Evolutionary conservation across 2,797 vertebrate genomes (phyloP).

Genomic region (Helostoma temminkii): DNA sequence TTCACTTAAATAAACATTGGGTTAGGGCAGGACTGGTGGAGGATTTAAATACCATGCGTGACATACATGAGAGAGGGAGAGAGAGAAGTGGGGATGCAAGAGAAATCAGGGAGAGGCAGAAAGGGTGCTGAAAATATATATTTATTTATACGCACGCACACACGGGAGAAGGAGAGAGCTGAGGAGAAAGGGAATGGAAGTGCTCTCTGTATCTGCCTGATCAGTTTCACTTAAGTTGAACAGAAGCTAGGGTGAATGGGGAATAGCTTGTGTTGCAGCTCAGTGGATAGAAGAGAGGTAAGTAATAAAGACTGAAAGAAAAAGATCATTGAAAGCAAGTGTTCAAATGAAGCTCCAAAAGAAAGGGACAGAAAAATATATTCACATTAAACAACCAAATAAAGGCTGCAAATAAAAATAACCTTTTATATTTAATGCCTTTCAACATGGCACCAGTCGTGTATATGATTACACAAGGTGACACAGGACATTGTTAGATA

Average conservation of each 20-base stretch:
- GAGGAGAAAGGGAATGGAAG: conserved; percentile 33
- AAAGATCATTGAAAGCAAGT: too few relatives aligned
- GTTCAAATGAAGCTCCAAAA: too few relatives aligned
- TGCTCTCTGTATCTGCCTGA: conserved; percentile 66
- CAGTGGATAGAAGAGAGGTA: conserved; percentile 3
- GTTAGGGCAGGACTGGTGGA: conserved; percentile 52
- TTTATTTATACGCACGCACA: too few relatives aligned
- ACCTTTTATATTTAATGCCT: too few relatives aligned
- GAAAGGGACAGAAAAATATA: too few relatives aligned
- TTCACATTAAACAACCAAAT: not conserved
- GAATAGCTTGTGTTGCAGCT: conserved; percentile 28
- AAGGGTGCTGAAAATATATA: conserved; percentile 27
- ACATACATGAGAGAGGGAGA: conserved; percentile 25
- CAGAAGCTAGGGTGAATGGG: conserved; percentile 32
- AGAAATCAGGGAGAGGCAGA: conserved; percentile 31
- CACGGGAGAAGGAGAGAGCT: conserved; percentile 22
- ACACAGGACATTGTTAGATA: too few relatives aligned
- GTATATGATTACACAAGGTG: too few relatives aligned
- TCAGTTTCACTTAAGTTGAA: conserved; percentile 72
- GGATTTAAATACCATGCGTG: conserved; percentile 65
- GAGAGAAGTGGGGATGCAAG: conserved; percentile 4
- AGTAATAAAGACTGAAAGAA: not conserved
- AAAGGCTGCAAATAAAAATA: too few relatives aligned
- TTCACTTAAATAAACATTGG: conserved; percentile 69
- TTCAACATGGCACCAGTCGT: too few relatives aligned